Evolutionary conservation across 2,797 vertebrate genomes (phyloP).

Genomic region (Odontamblyopus rebecca): DNA sequence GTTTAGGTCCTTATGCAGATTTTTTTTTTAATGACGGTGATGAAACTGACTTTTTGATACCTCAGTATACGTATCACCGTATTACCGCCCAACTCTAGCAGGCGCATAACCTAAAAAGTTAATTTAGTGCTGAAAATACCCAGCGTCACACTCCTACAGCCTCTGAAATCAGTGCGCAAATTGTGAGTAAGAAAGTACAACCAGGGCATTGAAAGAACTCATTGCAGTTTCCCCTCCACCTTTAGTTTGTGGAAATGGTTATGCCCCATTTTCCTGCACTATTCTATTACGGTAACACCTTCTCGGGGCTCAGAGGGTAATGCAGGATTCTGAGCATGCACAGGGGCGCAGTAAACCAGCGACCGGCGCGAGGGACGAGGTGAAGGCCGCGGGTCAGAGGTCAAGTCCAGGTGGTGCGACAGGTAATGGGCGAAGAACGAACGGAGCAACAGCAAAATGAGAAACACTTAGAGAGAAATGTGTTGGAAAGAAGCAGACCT

Average conservation of each 20-base stretch:
- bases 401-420: neutral
- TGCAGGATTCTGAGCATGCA: conserved; percentile 1
- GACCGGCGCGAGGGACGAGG: neutral
- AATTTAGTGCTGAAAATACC: neutral
- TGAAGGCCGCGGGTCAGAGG: neutral
- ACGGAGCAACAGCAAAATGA: neutral
- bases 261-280: neutral
- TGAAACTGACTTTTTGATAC: no score
- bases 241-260: conserved; percentile 1
- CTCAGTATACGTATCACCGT: no score
- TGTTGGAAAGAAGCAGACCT: neutral
- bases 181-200: neutral
- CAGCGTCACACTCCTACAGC: neutral
- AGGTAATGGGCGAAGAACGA: neutral
- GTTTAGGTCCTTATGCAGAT: no score
- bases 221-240: neutral
- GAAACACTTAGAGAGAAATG: neutral
- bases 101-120: neutral
- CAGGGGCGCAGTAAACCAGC: neutral
- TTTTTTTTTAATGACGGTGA: no score
- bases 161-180: neutral
- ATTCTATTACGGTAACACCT: neutral
- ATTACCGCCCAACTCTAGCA: no score
- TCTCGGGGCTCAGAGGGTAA: neutral
- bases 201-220: neutral